phyloP scores from a whole-genome alignment of 2,113 vertebrate genomes.

The Trichomycterus rosablanca region DNA sequence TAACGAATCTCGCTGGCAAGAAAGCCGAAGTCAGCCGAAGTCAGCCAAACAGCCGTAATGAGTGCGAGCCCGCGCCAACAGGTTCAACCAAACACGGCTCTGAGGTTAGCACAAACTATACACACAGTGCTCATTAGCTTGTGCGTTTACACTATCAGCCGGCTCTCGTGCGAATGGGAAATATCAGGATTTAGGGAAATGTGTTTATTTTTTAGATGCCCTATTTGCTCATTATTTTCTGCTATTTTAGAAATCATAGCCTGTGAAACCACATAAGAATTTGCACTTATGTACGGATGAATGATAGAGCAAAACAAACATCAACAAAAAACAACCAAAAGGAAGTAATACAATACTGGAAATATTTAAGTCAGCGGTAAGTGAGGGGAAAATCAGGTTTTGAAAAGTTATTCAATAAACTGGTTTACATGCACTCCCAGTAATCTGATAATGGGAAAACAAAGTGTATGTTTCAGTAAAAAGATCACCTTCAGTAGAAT shows the following conservation, averaged over 20 bases:
- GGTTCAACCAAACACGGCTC: slow-evolving; percentile 36
- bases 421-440: no score
- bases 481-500: no score
- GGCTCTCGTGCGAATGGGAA: neutral
- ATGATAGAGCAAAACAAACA: no score
- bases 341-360: no score
- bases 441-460: neutral
- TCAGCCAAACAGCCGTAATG: slow-evolving; percentile 33
- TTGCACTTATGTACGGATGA: no score
- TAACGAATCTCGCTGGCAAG: slow-evolving; percentile 42
- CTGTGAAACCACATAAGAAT: neutral
- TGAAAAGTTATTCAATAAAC: no score
- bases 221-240: neutral
- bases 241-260: neutral
- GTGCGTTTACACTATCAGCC: slow-evolving; percentile 12
- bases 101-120: slow-evolving; percentile 18
- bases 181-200: slow-evolving; percentile 29
- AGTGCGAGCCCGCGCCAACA: slow-evolving; percentile 29
- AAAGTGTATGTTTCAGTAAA: neutral
- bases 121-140: slow-evolving; percentile 28
- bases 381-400: no score
- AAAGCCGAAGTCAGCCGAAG: no score
- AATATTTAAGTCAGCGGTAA: no score
- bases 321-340: no score
- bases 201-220: slow-evolving; percentile 5